Evolutionary conservation across 2,797 vertebrate species (phyloP).

Genomic region (Cossypha heuglini): DNA sequence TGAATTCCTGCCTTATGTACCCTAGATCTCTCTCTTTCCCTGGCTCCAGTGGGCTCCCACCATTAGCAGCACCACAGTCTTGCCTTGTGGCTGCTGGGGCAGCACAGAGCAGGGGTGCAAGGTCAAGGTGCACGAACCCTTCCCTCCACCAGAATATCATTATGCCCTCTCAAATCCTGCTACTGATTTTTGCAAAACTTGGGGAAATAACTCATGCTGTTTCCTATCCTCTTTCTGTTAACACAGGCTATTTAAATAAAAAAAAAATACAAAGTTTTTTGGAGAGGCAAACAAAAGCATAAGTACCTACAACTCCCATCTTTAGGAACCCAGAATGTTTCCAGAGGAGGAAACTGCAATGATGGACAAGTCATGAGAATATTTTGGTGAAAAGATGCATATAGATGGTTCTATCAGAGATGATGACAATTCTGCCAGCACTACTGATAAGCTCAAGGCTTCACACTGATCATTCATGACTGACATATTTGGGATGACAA

Average conservation of each 20-base stretch:
- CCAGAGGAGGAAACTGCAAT: background rate
- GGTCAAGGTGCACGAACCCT: accelerated
- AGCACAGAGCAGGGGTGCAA: background rate
- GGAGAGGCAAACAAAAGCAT: background rate
- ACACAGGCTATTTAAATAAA: background rate
- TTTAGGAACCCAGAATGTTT: background rate
- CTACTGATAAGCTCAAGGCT: background rate
- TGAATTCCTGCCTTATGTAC: background rate
- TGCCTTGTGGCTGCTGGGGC: background rate
- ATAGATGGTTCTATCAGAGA: background rate
- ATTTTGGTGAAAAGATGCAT: background rate
- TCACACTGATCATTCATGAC: background rate
- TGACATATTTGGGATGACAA: background rate
- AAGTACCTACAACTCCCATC: accelerated
- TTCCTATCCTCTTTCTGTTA: background rate
- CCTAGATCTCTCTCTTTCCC: background rate
- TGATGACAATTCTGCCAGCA: background rate
- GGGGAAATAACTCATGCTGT: background rate
- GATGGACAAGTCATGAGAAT: background rate
- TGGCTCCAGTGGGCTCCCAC: background rate
- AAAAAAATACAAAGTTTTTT: background rate
- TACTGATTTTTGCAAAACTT: background rate
- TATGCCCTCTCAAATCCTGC: background rate
- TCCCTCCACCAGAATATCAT: background rate
- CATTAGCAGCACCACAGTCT: background rate